phyloP scores from a whole-genome alignment of 2,797 vertebrate species.

The Clamator glandarius region DNA sequence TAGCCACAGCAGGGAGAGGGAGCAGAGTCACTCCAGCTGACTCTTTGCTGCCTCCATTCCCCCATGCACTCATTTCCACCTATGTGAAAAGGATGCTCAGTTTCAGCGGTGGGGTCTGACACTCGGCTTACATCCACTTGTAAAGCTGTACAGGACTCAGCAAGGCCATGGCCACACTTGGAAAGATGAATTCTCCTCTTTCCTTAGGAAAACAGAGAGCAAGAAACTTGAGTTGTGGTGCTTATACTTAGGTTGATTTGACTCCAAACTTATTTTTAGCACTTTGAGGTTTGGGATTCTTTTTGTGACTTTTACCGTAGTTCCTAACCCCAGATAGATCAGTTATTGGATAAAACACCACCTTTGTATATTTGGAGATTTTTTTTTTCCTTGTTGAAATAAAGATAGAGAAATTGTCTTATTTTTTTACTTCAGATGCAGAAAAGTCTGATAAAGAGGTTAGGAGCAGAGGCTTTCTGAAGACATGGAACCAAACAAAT shows the following conservation, averaged over 20 bases:
- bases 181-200: neutral
- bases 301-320: neutral
- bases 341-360: neutral
- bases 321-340: neutral
- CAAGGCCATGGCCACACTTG: neutral
- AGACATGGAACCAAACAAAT: neutral
- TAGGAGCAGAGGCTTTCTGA: neutral
- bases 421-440: neutral
- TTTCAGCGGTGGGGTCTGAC: neutral
- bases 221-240: neutral
- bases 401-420: neutral
- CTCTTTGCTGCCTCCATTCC: fast-evolving
- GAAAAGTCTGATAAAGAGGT: neutral
- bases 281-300: neutral
- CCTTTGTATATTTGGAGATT: neutral
- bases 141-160: neutral
- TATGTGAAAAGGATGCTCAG: neutral
- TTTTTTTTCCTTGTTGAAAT: neutral
- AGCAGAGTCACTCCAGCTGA: fast-evolving
- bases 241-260: neutral
- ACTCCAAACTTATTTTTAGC: neutral
- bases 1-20: neutral
- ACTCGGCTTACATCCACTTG: neutral
- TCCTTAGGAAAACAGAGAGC: neutral
- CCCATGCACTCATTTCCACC: neutral